Evolutionary conservation across 2,888 invertebrate genomes (phyloP), one percentile per base, ranked within the genome.

Genomic region (Eustalomyia histrio): DNA sequence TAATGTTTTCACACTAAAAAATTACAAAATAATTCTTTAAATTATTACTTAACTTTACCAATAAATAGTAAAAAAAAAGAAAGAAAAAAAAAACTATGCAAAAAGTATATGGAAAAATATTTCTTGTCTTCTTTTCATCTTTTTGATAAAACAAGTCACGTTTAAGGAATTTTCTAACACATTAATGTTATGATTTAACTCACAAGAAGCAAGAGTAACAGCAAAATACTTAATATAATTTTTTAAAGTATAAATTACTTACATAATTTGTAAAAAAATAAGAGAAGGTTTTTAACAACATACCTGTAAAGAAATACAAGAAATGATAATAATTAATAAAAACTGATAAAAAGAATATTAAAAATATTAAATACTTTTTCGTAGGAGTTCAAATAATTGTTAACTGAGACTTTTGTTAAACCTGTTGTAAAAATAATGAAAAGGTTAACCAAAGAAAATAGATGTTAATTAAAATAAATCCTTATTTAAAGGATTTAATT

Each of bases 221-320:
- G 12, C 24, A 1, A 29, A 29, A 12, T 1, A 39, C n/a, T 47
- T 47, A 12, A 47, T 47, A 47, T 14, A n/a, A 47, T 47, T n/a
- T 60, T n/a, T 53, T 17, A 21, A 60, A 65, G 29, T 50, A 43
- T 21, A 55, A 67, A 67, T 24, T 76, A 76, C 80, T 76, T 76
- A 80, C 80, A 73, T 76, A 76, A 76, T 76, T 72, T 76, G 68
- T 47, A 63, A 50, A 67, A 29, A 58, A 67, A 55, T 7, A n/a
- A 47, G n/a, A 24, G n/a, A 55, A 33, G 8, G 6, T 63, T 50
- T 16, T 8, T 3, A 57, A 35, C 29, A 53, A 75, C 78, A 67
- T 78, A 81, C 78, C 78, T 79, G 74, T 5, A 81, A 75, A 16
- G 57, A 71, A 33, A 75, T 16, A 21, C 58, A 43, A 63, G 72